phyloP scores from a whole-genome alignment of 2,797 vertebrate species.

The Calcarius lapponicus region DNA sequence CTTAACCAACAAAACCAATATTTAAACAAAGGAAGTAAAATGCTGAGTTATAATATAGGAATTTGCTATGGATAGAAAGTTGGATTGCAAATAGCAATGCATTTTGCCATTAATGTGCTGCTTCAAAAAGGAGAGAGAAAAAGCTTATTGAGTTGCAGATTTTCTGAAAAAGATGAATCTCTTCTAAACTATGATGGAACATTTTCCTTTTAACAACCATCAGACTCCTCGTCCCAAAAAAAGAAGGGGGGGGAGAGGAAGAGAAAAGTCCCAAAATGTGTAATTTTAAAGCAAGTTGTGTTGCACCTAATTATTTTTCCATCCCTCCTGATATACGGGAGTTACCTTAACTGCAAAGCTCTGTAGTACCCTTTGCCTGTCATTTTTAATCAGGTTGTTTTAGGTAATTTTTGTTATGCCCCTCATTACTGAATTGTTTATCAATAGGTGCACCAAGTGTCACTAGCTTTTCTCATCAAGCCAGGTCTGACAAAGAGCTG shows the following conservation, averaged over 20 bases:
- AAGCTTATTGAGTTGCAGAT: slow-evolving; percentile 49
- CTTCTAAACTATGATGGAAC: slow-evolving; percentile 19
- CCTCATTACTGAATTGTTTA: slow-evolving; percentile 94
- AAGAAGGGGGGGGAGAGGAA: accelerated
- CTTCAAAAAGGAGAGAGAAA: slow-evolving; percentile 33
- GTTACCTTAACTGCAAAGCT: slow-evolving; percentile 75
- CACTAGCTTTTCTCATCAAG: slow-evolving; percentile 98
- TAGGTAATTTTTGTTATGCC: slow-evolving; percentile 87
- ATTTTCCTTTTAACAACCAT: slow-evolving; percentile 26
- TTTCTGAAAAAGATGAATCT: not conserved
- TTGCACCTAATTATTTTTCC: slow-evolving; percentile 74
- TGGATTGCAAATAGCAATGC: slow-evolving; percentile 43
- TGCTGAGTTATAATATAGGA: slow-evolving; percentile 56
- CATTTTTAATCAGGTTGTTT: slow-evolving; percentile 87
- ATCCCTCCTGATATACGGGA: not conserved
- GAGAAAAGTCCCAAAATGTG: not conserved
- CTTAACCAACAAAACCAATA: slow-evolving; percentile 66
- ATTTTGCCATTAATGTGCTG: slow-evolving; percentile 18
- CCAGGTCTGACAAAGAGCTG: slow-evolving; percentile 89
- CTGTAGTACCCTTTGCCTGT: slow-evolving; percentile 76
- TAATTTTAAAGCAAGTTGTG: slow-evolving; percentile 44
- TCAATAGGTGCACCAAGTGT: slow-evolving; percentile 98
- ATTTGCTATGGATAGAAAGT: slow-evolving; percentile 67
- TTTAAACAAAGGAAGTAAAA: slow-evolving; percentile 67
- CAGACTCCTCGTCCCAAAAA: not conserved